Evolutionary conservation across 2,797 vertebrate genomes (phyloP).

Genomic region (Synaphobranchus kaupii): DNA sequence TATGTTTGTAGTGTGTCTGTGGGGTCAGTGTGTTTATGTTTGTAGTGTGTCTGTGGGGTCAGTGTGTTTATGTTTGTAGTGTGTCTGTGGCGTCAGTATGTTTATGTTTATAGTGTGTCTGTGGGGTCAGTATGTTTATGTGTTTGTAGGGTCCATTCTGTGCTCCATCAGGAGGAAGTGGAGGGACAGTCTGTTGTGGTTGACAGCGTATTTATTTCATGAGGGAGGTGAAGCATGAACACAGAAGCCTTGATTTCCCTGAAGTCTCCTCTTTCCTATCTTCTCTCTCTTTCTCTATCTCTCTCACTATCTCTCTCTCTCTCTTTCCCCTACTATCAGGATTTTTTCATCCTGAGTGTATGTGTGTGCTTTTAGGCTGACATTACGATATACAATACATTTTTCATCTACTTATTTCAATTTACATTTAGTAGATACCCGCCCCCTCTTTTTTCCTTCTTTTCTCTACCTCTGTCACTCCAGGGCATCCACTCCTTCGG

Average conservation of each 20-base stretch:
- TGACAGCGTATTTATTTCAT: conserved; percentile 27
- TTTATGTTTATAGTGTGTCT: background rate
- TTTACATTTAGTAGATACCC: background rate
- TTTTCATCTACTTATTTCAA: background rate
- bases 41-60: background rate
- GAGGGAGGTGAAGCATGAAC: background rate
- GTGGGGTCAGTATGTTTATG: background rate
- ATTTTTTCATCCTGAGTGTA: background rate
- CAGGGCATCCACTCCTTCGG: conserved; percentile 55
- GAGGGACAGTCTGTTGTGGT: conserved; percentile 17
- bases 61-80: background rate
- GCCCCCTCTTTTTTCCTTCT: conserved; percentile 32
- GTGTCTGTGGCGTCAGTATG: background rate
- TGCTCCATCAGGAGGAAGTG: background rate
- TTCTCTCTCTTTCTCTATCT: background rate
- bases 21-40: background rate
- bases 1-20: background rate
- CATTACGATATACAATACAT: background rate
- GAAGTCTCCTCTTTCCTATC: background rate
- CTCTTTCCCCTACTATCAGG: background rate
- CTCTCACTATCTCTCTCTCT: no score
- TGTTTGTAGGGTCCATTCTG: background rate
- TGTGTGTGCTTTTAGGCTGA: background rate
- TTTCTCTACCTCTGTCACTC: conserved; percentile 47
- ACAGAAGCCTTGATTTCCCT: background rate